These are phyloP conservation scores for Cistogaster globosa DNA, from an alignment of 2,888 invertebrate species.

Conservation along the genomic window DNA sequence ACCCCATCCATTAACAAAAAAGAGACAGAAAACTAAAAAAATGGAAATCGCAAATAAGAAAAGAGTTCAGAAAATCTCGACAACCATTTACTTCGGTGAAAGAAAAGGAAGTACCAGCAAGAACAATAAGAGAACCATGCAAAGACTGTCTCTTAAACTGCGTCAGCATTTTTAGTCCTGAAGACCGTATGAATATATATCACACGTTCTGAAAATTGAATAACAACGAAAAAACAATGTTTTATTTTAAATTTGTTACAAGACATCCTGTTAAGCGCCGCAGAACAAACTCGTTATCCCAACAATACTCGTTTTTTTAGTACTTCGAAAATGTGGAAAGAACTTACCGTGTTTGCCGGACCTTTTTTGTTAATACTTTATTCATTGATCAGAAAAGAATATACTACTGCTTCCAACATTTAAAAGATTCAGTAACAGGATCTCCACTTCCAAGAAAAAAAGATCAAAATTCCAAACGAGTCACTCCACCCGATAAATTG, in stretches of 20 bases:
- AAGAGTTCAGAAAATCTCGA: conserved; percentile 10
- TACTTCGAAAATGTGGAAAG: no score
- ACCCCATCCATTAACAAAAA: not conserved
- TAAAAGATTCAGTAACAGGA: no score
- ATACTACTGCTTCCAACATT: conserved; percentile 6
- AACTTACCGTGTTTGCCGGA: conserved; percentile 6
- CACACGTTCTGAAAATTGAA: conserved; percentile 12
- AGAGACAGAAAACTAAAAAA: not conserved
- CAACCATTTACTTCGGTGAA: conserved; percentile 2
- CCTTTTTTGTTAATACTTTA: conserved; percentile 15
- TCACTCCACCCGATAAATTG: conserved; percentile 8
- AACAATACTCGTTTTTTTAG: not conserved
- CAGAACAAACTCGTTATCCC: not conserved
- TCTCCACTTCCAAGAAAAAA: no score
- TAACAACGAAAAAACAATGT: conserved; percentile 4
- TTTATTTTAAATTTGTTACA: conserved; percentile 15
- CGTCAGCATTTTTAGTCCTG: conserved; percentile 12
- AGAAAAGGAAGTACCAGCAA: conserved; percentile 1
- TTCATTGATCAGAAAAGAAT: conserved; percentile 16
- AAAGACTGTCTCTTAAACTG: not conserved
- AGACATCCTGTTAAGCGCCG: conserved; percentile 15
- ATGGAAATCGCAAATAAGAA: conserved; percentile 5
- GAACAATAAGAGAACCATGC: no score
- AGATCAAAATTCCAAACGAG: not conserved
- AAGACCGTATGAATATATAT: not conserved